Base-by-base conservation (phyloP, 2,888 invertebrate species). In the Perizoma flavofasciatum region DNA sequence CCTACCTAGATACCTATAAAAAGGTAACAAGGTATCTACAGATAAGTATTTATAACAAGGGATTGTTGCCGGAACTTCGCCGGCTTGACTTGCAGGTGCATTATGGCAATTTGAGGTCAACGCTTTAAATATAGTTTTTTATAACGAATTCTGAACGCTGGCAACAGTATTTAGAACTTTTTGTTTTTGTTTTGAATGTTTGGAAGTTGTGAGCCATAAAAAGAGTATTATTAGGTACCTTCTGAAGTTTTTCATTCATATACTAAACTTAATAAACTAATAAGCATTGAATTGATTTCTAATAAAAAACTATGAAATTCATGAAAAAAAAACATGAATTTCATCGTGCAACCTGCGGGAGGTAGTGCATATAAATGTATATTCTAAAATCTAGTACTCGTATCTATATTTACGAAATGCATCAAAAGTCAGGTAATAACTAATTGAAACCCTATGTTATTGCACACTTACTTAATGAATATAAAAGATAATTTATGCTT, bases 41-140 rank as follows among this genome's bases (percentile, higher is more conserved):
- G 44, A 67, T 75, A 59, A 41, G 48, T 55, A 60, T 49, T 33
- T 54, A 54, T 63, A 63, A 50, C 57, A 40, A 52, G 59, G 37
- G 53, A 62, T 62, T 62, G 71, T 71, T 71, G 66, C 67, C 71
- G 63, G 70, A 67, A 68, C 63, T 59, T 66, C 61, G 71, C 45
- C 9, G 49, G 46, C 57, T 56, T 45, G 49, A 50, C 57, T 62
- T 49, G 62, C 75, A 71, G 71, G 73, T 78, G 72, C 74, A 68
- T 71, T 74, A 73, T 74, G 71, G 53, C 62, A 59, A 62, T 63
- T 48, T 59, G 47, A 55, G 62, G 63, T 63, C 64, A 65, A 65
- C 47, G 64, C 7, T 55, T 55, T 61, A 44, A 53, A 52, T 57
- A 46, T 34, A 33, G 39, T 49, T 47, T 59, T 61, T 61, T 56